These are phyloP conservation scores for Tenthredo livida DNA, from an alignment of 2,888 invertebrate genomes.

Conservation along the genomic window DNA sequence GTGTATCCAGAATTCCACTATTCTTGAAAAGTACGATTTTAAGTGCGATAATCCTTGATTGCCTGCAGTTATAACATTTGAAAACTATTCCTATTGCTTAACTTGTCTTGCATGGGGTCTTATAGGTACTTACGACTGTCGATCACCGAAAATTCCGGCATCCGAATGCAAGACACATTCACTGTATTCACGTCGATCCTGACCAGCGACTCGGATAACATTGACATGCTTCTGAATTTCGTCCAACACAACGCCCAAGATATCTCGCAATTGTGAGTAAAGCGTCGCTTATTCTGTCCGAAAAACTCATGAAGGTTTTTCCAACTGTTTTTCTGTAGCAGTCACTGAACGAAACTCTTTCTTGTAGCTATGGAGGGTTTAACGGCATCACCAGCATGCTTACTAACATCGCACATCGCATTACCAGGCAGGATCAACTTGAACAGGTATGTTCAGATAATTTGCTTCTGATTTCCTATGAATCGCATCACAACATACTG, in stretches of 20 bases:
- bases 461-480: neutral
- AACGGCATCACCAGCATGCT: constrained; percentile 64
- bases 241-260: neutral
- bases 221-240: constrained; percentile 26
- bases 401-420: constrained; percentile 61
- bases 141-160: constrained; percentile 25
- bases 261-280: constrained; percentile 30
- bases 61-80: neutral
- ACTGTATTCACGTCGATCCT: constrained; percentile 32
- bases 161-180: constrained; percentile 35
- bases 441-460: constrained; percentile 62
- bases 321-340: neutral
- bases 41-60: neutral
- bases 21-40: constrained; percentile 80
- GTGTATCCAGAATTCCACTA: constrained; percentile 81
- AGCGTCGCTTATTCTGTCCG: neutral
- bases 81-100: neutral
- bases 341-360: neutral
- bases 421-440: constrained; percentile 62
- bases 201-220: neutral
- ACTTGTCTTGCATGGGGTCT: neutral
- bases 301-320: neutral
- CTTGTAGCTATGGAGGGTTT: constrained; percentile 58
- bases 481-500: neutral
- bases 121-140: constrained; percentile 33